These are phyloP conservation scores for Diachasmimorpha longicaudata DNA, from an alignment of 1,140 invertebrate genomes.

Conservation along the genomic window DNA sequence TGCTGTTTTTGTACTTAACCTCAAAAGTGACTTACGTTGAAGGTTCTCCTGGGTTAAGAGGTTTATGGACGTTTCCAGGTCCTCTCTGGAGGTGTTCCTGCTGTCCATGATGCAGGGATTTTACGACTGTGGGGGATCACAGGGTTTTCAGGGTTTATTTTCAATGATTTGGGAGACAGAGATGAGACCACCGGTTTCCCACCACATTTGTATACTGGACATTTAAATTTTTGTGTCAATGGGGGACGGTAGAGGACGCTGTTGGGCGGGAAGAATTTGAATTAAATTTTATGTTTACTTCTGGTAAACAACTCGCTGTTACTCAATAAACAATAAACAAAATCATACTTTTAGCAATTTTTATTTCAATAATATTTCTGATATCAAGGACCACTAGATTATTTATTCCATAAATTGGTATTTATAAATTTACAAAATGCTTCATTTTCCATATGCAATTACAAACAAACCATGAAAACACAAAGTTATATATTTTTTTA, in stretches of 20 bases:
- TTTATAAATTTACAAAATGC: slow-evolving; percentile 19
- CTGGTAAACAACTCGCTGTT: too few species aligned
- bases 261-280: too few species aligned
- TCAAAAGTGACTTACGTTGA: slow-evolving; percentile 40
- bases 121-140: not conserved
- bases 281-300: too few species aligned
- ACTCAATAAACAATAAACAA: not conserved
- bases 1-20: slow-evolving; percentile 37
- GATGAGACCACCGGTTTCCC: not conserved
- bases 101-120: slow-evolving; percentile 28
- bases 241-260: too few species aligned
- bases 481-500: not conserved
- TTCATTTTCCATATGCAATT: slow-evolving; percentile 6
- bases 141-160: not conserved
- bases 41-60: slow-evolving; percentile 33
- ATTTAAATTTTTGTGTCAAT: too few species aligned
- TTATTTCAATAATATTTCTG: not conserved
- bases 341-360: not conserved
- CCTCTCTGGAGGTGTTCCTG: slow-evolving; percentile 19
- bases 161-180: not conserved
- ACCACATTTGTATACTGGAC: not conserved
- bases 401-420: not conserved
- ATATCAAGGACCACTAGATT: not conserved
- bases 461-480: slow-evolving; percentile 10
- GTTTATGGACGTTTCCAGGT: slow-evolving; percentile 34